Evolutionary conservation across 2,113 vertebrate genomes (phyloP).

Genomic region (Glareola pratincola): DNA sequence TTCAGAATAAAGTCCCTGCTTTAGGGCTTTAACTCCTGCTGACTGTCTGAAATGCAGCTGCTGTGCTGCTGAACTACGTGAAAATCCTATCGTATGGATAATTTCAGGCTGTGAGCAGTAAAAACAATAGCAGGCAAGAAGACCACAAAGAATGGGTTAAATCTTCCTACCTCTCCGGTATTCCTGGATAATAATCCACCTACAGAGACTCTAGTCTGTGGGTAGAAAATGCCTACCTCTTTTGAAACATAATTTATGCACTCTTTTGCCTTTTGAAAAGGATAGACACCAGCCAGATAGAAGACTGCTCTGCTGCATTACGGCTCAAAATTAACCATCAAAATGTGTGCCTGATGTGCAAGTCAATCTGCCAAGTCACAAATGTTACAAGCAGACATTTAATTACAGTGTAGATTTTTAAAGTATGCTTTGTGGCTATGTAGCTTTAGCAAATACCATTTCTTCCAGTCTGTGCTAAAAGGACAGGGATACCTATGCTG

Average conservation of each 20-base stretch:
- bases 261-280: slow-evolving; percentile 60
- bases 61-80: background rate
- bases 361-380: slow-evolving; percentile 42
- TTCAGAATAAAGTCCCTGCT: background rate
- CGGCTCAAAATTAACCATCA: slow-evolving; percentile 49
- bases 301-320: slow-evolving; percentile 49
- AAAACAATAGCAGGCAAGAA: background rate
- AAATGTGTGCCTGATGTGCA: slow-evolving; percentile 15
- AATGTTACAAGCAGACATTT: slow-evolving; percentile 35
- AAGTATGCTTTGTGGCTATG: background rate
- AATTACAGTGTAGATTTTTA: background rate
- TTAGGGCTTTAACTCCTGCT: background rate
- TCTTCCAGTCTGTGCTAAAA: background rate
- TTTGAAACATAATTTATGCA: slow-evolving; percentile 64
- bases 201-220: slow-evolving; percentile 54
- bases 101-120: background rate
- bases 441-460: background rate
- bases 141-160: slow-evolving; percentile 53
- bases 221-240: slow-evolving; percentile 57
- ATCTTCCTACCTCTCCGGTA: slow-evolving; percentile 28
- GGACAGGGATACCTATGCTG: background rate
- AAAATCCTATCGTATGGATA: background rate
- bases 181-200: slow-evolving; percentile 64
- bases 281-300: slow-evolving; percentile 59
- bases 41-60: background rate